A percentile compares a stretch with the other conserved stretches of the same genome.
Conservation (phyloP, 2,888 invertebrate genomes). For the Volucella bombylans region DNA sequence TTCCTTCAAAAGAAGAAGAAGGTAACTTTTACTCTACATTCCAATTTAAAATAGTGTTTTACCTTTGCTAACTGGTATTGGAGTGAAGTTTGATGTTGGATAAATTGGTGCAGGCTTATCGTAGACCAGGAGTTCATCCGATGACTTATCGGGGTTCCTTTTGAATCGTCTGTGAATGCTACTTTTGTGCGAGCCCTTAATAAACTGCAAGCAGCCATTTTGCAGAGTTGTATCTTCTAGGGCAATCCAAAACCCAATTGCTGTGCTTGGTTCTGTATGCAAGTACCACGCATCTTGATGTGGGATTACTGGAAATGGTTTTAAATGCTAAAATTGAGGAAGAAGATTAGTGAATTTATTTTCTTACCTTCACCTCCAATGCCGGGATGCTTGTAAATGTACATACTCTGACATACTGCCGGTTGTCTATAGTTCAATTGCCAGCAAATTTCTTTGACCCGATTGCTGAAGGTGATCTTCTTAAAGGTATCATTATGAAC, state of each 20-base stretch:
- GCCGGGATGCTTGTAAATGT: constrained; percentile 97
- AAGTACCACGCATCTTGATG: constrained; percentile 96
- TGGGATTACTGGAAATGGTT: constrained; percentile 83
- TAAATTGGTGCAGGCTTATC: constrained; percentile 88
- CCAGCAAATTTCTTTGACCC: constrained; percentile 89
- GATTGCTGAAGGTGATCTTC: constrained; percentile 91
- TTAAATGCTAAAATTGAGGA: background rate
- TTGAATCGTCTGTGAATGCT: constrained; percentile 88
- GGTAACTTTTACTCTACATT: background rate
- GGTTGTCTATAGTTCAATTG: constrained; percentile 90
- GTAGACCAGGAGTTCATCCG: constrained; percentile 86
- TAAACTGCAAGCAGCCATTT: constrained; percentile 97
- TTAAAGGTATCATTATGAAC: constrained; percentile 85
- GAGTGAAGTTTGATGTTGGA: constrained; percentile 88
- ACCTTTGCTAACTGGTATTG: constrained; percentile 94
- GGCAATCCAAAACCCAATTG: constrained; percentile 97
- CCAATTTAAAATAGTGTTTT: constrained; percentile 63
- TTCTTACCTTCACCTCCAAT: constrained; percentile 92
- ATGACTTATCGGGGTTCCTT: constrained; percentile 87
- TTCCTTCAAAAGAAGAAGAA: constrained; percentile 84
- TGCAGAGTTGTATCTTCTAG: constrained; percentile 95
- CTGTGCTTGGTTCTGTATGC: constrained; percentile 90
- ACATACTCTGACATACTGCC: constrained; percentile 97
- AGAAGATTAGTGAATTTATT: background rate
- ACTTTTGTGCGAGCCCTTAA: constrained; percentile 94